phyloP scores from a whole-genome alignment of 2,797 vertebrate genomes.

The Gallirallus australis region DNA sequence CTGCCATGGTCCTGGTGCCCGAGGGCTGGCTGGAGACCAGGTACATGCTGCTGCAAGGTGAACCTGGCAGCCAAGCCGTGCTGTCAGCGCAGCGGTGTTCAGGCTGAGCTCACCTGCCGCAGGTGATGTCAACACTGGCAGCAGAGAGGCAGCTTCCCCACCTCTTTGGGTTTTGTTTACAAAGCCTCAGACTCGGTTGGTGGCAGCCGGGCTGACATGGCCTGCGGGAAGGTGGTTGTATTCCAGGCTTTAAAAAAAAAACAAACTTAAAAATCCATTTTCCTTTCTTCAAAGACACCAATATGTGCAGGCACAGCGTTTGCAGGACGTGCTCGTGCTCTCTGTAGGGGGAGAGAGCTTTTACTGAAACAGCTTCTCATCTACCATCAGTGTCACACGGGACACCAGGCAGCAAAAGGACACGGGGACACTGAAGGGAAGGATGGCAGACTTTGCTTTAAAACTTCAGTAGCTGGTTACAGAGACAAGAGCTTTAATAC shows the following conservation, averaged over 20 bases:
- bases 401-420: background rate
- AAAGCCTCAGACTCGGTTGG: background rate
- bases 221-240: background rate
- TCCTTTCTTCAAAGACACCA: background rate
- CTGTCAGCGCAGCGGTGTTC: rapidly evolving
- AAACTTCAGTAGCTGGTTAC: background rate
- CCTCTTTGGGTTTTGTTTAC: background rate
- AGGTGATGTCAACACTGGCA: background rate
- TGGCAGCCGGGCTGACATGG: rapidly evolving
- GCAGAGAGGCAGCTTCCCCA: background rate
- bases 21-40: background rate
- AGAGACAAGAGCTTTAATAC: background rate
- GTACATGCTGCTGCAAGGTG: background rate
- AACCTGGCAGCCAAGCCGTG: rapidly evolving
- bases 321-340: background rate
- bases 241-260: background rate
- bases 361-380: background rate
- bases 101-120: background rate
- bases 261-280: background rate
- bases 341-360: background rate
- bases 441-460: background rate
- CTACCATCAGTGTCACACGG: background rate
- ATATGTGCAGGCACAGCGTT: background rate
- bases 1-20: rapidly evolving
- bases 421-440: background rate